These are phyloP conservation scores for Epinotia bilunana DNA, from an alignment of 2,888 invertebrate genomes.

Conservation along the genomic window DNA sequence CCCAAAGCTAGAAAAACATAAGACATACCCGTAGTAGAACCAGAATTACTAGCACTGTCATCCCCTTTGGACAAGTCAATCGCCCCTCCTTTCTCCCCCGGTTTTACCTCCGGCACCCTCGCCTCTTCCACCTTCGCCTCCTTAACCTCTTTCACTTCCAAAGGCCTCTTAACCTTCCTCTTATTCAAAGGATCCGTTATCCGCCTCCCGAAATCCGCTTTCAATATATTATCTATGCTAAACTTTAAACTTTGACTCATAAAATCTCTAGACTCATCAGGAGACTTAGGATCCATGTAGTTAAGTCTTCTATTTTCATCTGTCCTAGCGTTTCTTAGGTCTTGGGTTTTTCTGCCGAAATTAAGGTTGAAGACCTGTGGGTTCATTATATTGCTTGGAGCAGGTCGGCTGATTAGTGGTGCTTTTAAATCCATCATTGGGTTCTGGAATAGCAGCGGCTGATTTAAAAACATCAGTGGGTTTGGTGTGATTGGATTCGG, in stretches of 20 bases:
- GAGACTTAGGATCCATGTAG: slow-evolving; percentile 67
- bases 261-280: slow-evolving; percentile 73
- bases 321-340: slow-evolving; percentile 59
- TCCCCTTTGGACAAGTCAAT: slow-evolving; percentile 78
- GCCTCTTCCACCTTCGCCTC: slow-evolving; percentile 64
- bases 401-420: slow-evolving; percentile 62
- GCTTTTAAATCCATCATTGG: slow-evolving; percentile 73
- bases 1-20: background rate
- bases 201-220: slow-evolving; percentile 92
- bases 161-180: slow-evolving; percentile 75
- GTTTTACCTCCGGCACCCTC: slow-evolving; percentile 74
- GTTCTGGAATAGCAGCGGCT: slow-evolving; percentile 75
- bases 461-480: slow-evolving; percentile 80
- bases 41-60: slow-evolving; percentile 74
- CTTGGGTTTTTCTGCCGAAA: slow-evolving; percentile 64
- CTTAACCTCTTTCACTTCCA: slow-evolving; percentile 68
- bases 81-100: slow-evolving; percentile 71
- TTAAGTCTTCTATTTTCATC: slow-evolving; percentile 71
- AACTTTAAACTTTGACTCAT: slow-evolving; percentile 88
- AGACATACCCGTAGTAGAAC: slow-evolving; percentile 76
- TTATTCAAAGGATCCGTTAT: slow-evolving; percentile 88
- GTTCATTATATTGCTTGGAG: slow-evolving; percentile 66
- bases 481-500: slow-evolving; percentile 81
- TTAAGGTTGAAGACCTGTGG: slow-evolving; percentile 69
- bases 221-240: slow-evolving; percentile 93